Evolutionary conservation across 2,888 invertebrate genomes (phyloP), one percentile per base, ranked within the genome.

Genomic region (Apamea epomidion): DNA sequence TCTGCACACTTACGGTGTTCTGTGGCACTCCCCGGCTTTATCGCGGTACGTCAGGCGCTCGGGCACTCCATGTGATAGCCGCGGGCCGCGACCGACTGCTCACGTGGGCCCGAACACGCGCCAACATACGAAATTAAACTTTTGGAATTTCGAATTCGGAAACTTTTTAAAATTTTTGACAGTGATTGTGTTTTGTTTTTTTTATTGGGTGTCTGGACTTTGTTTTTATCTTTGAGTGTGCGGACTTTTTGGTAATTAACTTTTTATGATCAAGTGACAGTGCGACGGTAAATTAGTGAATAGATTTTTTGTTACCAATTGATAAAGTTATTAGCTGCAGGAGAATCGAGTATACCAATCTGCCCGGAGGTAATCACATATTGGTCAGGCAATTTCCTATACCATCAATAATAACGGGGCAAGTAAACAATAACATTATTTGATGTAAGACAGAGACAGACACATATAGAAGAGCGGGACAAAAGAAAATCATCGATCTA

Each of bases 11-110:
- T 70, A 64, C 73, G 89, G 82, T 93, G 90, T 92, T 90, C 95
- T 95, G 85, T 81, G 82, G 72, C 91, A 92, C 93, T 94, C 95
- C 94, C 95, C 94, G 91, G 93, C 95, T 94, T 94, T 95, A 94
- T 95, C 95, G 93, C 92, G 93, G 94, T 92, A 90, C 93, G 90
- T 93, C 91, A 77, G 91, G 84, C 86, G 90, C 87, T 92, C 93
- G 91, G 92, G 92, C 94, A 94, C 96, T 96, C 95, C 97, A 97
- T 96, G 97, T 96, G 97, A 97, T 95, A 95, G 97, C 97, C 97
- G 89, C 96, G 96, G 96, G 97, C 97, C 87, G 86, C 82, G 81
- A 84, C 81, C 81, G 75, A 83, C 83, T 80, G 85, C 87, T 86
- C 86, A 86, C 86, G 86, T 86, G 86, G 86, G 85, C 87, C 76